Conservation (phyloP, 2,113 vertebrate species). For the Callipepla squamata region DNA sequence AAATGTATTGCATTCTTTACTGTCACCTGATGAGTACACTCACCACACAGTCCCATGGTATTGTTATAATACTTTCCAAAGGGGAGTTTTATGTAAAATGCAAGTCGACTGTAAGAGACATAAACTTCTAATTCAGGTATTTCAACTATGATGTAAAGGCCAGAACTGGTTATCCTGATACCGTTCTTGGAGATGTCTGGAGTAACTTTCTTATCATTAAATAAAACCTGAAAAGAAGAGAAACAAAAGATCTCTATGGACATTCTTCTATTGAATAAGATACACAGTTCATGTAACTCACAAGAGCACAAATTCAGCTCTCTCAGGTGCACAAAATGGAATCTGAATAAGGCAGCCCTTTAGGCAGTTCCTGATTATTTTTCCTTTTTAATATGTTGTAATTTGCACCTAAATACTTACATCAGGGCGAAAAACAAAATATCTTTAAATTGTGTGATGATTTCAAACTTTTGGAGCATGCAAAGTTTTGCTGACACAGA, state of each 20-base stretch:
- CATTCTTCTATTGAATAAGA: background rate
- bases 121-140: constrained; percentile 77
- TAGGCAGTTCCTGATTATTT: background rate
- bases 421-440: background rate
- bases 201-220: constrained; percentile 73
- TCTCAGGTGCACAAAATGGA: background rate
- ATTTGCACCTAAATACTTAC: background rate
- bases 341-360: background rate
- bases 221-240: constrained; percentile 69
- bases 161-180: constrained; percentile 75
- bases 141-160: constrained; percentile 74
- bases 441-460: background rate
- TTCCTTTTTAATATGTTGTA: background rate
- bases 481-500: background rate
- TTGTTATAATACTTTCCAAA: constrained; percentile 74
- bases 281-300: background rate
- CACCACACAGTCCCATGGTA: constrained; percentile 84
- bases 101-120: constrained; percentile 77
- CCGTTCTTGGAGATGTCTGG: constrained; percentile 66
- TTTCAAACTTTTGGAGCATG: background rate
- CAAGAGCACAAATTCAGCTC: background rate
- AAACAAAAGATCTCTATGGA: background rate
- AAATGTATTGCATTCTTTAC: background rate
- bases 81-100: constrained; percentile 80
- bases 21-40: constrained; percentile 39